Evolutionary conservation across 2,888 invertebrate species (phyloP).

Genomic region (Trachelus iudaicus): DNA sequence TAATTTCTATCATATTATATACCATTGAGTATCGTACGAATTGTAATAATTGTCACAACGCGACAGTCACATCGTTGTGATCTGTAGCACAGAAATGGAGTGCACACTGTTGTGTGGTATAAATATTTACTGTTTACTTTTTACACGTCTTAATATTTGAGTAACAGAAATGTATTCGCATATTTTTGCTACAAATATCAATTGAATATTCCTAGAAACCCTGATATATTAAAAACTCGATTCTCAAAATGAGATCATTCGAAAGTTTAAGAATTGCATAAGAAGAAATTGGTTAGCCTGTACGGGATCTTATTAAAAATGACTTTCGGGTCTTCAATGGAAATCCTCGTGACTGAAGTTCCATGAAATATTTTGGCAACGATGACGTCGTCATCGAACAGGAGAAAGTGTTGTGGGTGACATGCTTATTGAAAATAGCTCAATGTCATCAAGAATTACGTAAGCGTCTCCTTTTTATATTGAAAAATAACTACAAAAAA

Average conservation of each 20-base stretch:
- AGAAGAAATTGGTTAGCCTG: not conserved
- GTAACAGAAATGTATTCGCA: not conserved
- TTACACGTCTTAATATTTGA: not conserved
- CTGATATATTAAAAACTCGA: too few relatives aligned
- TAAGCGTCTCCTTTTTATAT: not conserved
- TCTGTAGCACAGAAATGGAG: not conserved
- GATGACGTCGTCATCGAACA: not conserved
- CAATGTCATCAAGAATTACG: slow-evolving; percentile 8
- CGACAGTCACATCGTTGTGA: not conserved
- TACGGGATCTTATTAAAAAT: not conserved
- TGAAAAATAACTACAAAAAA: not conserved
- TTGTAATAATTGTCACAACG: not conserved
- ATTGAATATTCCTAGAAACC: not conserved
- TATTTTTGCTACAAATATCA: not conserved
- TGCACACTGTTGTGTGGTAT: not conserved
- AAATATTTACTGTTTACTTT: not conserved
- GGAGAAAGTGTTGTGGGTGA: not conserved
- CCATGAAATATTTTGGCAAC: slow-evolving; percentile 1
- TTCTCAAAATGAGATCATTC: too few relatives aligned
- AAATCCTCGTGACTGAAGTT: not conserved
- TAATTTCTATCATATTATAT: not conserved
- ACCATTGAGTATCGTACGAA: not conserved
- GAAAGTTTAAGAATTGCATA: not conserved
- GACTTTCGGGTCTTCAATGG: not conserved
- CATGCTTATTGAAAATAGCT: slow-evolving; percentile 4